Evolutionary conservation across 2,113 vertebrate genomes (phyloP).

Genomic region (Gallinago undulata): DNA sequence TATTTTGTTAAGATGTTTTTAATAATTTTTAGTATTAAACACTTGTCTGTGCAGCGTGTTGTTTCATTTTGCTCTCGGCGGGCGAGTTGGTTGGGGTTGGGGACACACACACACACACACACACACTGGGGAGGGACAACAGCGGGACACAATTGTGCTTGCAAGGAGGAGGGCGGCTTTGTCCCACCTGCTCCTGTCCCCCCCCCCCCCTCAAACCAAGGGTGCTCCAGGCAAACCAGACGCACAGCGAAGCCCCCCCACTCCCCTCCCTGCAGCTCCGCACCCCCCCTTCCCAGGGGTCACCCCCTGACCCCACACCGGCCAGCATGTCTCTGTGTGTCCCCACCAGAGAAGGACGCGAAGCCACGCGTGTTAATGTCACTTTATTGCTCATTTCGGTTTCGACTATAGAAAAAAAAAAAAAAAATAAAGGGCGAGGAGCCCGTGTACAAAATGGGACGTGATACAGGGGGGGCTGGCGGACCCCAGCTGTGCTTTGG

Average conservation of each 20-base stretch:
- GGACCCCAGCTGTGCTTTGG: slow-evolving; percentile 52
- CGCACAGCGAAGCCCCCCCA: background rate
- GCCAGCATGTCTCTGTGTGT: background rate
- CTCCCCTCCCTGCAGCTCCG: background rate
- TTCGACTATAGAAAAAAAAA: slow-evolving; percentile 52
- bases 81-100: background rate
- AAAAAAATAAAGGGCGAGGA: slow-evolving; percentile 7
- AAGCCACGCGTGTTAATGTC: slow-evolving; percentile 42
- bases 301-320: background rate
- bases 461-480: slow-evolving; percentile 23
- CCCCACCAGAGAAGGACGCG: background rate
- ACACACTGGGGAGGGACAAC: background rate
- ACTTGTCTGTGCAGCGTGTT: background rate
- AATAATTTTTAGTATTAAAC: slow-evolving; percentile 75
- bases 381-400: slow-evolving; percentile 46
- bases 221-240: background rate
- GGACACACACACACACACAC: background rate
- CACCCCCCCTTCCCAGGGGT: rapidly evolving
- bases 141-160: background rate
- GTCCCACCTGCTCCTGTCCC: background rate
- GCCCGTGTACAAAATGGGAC: slow-evolving; percentile 61
- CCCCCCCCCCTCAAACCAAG: background rate
- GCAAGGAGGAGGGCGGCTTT: rapidly evolving
- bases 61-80: background rate
- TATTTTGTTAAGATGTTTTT: slow-evolving; percentile 66